Evolutionary conservation across 2,797 vertebrate species (phyloP).

Genomic region (Uromys caudimaculatus): DNA sequence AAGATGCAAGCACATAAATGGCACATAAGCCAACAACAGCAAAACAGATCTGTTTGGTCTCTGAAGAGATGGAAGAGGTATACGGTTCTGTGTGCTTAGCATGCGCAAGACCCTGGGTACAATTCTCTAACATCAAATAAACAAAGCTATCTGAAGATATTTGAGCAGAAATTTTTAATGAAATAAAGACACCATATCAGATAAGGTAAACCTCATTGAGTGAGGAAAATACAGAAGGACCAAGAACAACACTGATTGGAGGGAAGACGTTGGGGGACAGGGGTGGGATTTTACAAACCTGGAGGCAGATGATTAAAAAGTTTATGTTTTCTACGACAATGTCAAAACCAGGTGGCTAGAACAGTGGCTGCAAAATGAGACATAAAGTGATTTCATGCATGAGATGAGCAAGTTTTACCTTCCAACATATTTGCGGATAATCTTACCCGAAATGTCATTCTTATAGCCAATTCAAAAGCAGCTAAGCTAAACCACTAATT

Average conservation of each 20-base stretch:
- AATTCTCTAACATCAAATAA: not conserved
- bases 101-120: not conserved
- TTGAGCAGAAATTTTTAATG: not conserved
- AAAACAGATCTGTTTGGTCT: not conserved
- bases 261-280: not conserved
- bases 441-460: not conserved
- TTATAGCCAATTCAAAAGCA: not conserved
- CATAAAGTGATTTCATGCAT: not conserved
- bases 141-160: not conserved
- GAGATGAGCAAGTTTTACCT: not conserved
- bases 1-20: not conserved
- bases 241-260: not conserved
- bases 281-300: not conserved
- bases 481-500: not conserved
- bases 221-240: not conserved
- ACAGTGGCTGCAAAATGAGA: not conserved
- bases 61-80: not conserved
- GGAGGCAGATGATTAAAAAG: not conserved
- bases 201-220: not conserved
- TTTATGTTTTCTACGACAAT: not conserved
- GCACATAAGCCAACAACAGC: not conserved
- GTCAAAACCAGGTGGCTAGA: not conserved
- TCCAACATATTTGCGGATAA: conserved; percentile 40
- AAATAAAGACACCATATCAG: not conserved
- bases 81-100: not conserved